Base-by-base conservation (phyloP, 1,140 invertebrate genomes). In the Ctenoplectra terminalis region DNA sequence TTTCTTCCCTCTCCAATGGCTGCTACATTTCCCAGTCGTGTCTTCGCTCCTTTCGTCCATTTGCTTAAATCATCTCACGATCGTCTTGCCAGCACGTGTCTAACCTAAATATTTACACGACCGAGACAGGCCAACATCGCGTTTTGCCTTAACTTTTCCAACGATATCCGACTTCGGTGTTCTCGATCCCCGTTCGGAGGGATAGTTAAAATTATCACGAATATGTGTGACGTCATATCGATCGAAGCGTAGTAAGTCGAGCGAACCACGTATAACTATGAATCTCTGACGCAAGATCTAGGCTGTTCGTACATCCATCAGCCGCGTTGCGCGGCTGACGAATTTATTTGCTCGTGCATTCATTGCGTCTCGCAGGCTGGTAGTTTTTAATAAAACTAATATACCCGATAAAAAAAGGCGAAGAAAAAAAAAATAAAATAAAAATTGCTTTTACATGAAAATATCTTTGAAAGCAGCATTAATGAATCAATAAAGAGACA, bases 71-170 rank as follows among this genome's bases (percentile, higher is more conserved):
- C 77, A 87, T 87, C 84, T 81, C 54, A 52, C 80, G 66, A 83
- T 81, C 85, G 6, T 67, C 48, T 61, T 34, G 50, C 71, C 63
- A 58, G 58, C 81, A 66, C 79, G 74, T 80, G 81, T 79, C 74
- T 81, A 84, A 88, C 84, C 82, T 81, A 90, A 90, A 90, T 87
- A 89, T 90, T 90, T 90, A 88, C 64, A 26, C 80, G 61, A 72
- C 48, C 72, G 52, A 77, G 81, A 74, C 85, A 86, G 75, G 52
- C 67, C 23, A 85, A 87, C 85, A 87, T 87, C 81, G 61, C 75
- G 85, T 82, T 83, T 26, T 54, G 63, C 67, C 73, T 79, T 79
- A 71, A 82, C 50, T 76, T 86, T 83, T 75, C 80, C n/a, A 37
- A 80, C 52, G 29, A 74, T 67, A 63, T 58, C 72, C 46, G 74